Conservation (phyloP, 2,888 invertebrate genomes). For the Thereva unica region DNA sequence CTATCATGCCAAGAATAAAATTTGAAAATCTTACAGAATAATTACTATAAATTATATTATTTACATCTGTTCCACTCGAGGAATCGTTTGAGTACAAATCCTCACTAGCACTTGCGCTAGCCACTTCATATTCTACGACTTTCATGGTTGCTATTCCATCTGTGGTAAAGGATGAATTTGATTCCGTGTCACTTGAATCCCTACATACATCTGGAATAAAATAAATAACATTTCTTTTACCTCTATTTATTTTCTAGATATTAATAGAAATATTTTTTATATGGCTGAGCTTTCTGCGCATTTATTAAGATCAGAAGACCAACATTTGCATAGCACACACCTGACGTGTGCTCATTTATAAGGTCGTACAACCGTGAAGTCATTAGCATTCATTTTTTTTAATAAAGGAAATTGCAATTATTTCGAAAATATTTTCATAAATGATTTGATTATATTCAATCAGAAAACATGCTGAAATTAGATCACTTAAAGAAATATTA, state of each 20-base stretch:
- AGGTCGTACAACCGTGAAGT: constrained; percentile 27
- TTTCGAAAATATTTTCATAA: too few species aligned
- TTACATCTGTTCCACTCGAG: constrained; percentile 63
- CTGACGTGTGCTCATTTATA: constrained; percentile 5
- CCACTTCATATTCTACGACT: constrained; percentile 61
- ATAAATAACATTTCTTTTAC: not conserved
- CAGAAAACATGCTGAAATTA: constrained; percentile 3
- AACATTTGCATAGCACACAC: constrained; percentile 10
- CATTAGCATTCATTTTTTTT: constrained; percentile 7
- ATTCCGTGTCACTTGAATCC: constrained; percentile 62
- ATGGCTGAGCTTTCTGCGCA: constrained; percentile 8
- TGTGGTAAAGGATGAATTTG: constrained; percentile 43
- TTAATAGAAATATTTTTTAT: too few species aligned
- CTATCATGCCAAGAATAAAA: constrained; percentile 30
- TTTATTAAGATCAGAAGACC: constrained; percentile 1
- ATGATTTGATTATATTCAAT: not conserved
- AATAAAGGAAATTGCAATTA: too few species aligned
- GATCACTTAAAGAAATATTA: not conserved
- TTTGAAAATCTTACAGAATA: constrained; percentile 6
- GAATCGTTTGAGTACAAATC: constrained; percentile 58
- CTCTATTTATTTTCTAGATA: not conserved
- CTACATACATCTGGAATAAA: constrained; percentile 46
- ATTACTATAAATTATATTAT: constrained; percentile 15
- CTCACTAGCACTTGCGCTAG: constrained; percentile 59
- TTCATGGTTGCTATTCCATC: constrained; percentile 48